Percentiles rank a stretch among this genome's conserved stretches.
These are phyloP conservation scores for Melanchra persicariae DNA, from an alignment of 2,888 invertebrate genomes.

Conservation along the genomic window DNA sequence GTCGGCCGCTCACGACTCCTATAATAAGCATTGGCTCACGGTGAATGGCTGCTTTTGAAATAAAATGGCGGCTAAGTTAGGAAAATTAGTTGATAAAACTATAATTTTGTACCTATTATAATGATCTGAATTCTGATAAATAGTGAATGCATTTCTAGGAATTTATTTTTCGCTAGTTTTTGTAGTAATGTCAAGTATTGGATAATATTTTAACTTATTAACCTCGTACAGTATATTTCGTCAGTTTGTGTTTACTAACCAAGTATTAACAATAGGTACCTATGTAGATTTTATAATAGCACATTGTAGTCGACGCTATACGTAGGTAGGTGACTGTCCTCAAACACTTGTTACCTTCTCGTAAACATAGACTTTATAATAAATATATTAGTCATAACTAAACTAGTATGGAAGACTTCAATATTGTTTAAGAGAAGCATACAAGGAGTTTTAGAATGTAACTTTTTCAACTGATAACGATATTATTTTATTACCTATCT, in stretches of 20 bases:
- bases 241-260: conserved; percentile 36
- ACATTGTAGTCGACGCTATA: conserved; percentile 24
- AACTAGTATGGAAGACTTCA: conserved; percentile 39
- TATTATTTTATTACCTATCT: no score
- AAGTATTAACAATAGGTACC: conserved; percentile 18
- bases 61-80: conserved; percentile 19
- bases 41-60: conserved; percentile 24
- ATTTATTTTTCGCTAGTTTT: conserved; percentile 15
- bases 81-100: neutral
- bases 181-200: conserved; percentile 12
- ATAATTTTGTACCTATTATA: conserved; percentile 7
- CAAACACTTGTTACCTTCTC: conserved; percentile 50
- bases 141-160: conserved; percentile 24
- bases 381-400: conserved; percentile 34
- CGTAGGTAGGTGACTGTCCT: conserved; percentile 37
- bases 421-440: conserved; percentile 22
- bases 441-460: conserved; percentile 2
- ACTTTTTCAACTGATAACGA: neutral
- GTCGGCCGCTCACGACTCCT: conserved; percentile 22
- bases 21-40: neutral
- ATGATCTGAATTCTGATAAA: conserved; percentile 20
- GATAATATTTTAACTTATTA: conserved; percentile 21
- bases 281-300: conserved; percentile 22
- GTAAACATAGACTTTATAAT: conserved; percentile 16
- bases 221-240: conserved; percentile 15